Conservation (phyloP, 2,113 vertebrate genomes). For the Piaya cayana region DNA sequence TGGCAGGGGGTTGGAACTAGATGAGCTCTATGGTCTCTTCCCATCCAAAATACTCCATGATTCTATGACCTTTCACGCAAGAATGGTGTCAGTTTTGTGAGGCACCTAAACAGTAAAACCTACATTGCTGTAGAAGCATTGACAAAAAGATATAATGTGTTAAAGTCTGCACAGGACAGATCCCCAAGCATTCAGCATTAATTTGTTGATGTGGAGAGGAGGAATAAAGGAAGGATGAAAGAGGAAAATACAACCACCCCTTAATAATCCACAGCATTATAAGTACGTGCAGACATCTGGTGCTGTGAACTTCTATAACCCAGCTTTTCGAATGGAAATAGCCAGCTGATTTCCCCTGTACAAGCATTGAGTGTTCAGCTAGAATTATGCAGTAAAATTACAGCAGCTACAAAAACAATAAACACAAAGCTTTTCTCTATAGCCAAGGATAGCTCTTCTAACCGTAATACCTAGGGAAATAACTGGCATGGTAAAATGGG, state of each 20-base stretch:
- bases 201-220: slow-evolving; percentile 33
- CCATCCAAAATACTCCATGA: too few species aligned
- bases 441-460: background rate
- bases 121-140: background rate
- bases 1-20: too few species aligned
- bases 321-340: slow-evolving; percentile 50
- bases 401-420: background rate
- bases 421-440: background rate
- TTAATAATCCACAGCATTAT: slow-evolving; percentile 66
- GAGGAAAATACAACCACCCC: slow-evolving; percentile 46
- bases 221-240: slow-evolving; percentile 55
- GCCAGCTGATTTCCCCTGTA: background rate
- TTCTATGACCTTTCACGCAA: background rate
- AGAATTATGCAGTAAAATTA: background rate
- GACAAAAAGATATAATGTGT: background rate
- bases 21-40: too few species aligned
- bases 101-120: background rate
- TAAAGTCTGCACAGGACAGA: background rate
- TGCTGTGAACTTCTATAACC: slow-evolving; percentile 55
- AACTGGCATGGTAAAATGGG: background rate
- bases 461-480: background rate
- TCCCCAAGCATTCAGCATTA: slow-evolving; percentile 18
- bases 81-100: too few species aligned
- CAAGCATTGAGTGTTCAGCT: background rate
- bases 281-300: slow-evolving; percentile 61